Conservation (phyloP, 1,140 invertebrate genomes). For the Cephus cinctus region DNA sequence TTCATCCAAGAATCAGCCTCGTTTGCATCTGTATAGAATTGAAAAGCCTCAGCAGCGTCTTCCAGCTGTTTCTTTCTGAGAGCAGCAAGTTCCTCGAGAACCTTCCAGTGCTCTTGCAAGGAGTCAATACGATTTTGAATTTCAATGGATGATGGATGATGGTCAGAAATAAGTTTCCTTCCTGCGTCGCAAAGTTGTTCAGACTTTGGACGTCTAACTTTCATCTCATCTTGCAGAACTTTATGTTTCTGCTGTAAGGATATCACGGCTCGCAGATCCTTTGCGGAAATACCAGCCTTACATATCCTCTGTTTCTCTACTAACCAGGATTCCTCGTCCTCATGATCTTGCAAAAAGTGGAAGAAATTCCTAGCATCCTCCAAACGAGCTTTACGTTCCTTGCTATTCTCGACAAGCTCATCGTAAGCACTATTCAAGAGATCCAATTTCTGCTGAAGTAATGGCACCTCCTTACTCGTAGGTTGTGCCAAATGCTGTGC, state of each 20-base stretch:
- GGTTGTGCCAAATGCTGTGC: slow-evolving; percentile 56
- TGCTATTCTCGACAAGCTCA: slow-evolving; percentile 71
- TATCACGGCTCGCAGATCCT: slow-evolving; percentile 87
- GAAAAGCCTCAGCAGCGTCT: slow-evolving; percentile 91
- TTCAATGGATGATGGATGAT: slow-evolving; percentile 75
- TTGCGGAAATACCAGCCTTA: slow-evolving; percentile 85
- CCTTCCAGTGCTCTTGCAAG: slow-evolving; percentile 82
- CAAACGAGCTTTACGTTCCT: slow-evolving; percentile 75
- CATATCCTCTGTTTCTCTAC: slow-evolving; percentile 91
- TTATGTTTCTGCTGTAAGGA: slow-evolving; percentile 94
- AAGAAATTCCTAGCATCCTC: slow-evolving; percentile 92
- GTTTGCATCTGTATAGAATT: slow-evolving; percentile 96
- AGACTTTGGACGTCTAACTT: slow-evolving; percentile 76
- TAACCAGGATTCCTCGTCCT: slow-evolving; percentile 91
- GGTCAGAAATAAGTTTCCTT: slow-evolving; percentile 71
- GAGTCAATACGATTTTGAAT: slow-evolving; percentile 78
- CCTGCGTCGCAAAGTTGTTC: slow-evolving; percentile 75
- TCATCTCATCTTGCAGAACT: slow-evolving; percentile 89
- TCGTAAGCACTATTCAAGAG: slow-evolving; percentile 72
- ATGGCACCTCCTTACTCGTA: slow-evolving; percentile 62
- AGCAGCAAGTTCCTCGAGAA: slow-evolving; percentile 81
- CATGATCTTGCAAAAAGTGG: slow-evolving; percentile 93
- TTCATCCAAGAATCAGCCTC: slow-evolving; percentile 97
- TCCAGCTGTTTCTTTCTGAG: slow-evolving; percentile 82
- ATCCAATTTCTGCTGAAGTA: slow-evolving; percentile 69